phyloP scores from a whole-genome alignment of 2,797 vertebrate genomes.

The Myotis daubentonii region DNA sequence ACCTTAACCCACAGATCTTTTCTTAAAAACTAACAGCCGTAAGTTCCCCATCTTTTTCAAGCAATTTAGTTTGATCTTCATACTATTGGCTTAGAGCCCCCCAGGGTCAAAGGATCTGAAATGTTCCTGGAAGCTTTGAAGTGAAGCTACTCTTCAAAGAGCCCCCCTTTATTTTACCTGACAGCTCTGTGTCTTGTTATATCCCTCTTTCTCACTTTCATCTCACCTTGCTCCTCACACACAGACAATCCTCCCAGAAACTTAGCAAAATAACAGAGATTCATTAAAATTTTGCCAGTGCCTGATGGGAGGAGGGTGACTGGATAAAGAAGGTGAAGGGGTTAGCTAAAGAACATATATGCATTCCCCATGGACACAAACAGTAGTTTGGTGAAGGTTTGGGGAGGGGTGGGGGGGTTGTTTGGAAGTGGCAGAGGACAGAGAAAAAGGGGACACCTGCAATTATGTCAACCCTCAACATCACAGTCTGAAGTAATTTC shows the following conservation, averaged over 20 bases:
- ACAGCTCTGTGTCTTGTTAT: not conserved
- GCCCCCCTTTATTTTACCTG: not conserved
- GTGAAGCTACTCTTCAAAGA: not conserved
- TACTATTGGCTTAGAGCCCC: not conserved
- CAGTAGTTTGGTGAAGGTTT: no score
- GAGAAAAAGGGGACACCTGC: no score
- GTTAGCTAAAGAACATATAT: no score
- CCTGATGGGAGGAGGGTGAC: no score
- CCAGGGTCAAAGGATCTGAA: not conserved
- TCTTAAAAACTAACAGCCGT: not conserved
- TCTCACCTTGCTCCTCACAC: not conserved
- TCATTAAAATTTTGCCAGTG: not conserved
- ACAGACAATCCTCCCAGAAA: not conserved
- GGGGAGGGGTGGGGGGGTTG: no score
- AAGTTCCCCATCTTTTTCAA: not conserved
- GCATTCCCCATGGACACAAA: no score
- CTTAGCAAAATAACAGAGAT: not conserved
- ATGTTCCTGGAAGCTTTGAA: slow-evolving; percentile 27
- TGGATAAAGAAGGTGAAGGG: no score
- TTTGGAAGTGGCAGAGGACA: no score
- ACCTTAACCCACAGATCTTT: not conserved
- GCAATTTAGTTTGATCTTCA: slow-evolving; percentile 34
- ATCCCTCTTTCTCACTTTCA: not conserved
- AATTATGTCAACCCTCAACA: not conserved
- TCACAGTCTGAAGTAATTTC: not conserved